Conservation (phyloP, 2,797 vertebrate species). For the Myotis vivesi region DNA sequence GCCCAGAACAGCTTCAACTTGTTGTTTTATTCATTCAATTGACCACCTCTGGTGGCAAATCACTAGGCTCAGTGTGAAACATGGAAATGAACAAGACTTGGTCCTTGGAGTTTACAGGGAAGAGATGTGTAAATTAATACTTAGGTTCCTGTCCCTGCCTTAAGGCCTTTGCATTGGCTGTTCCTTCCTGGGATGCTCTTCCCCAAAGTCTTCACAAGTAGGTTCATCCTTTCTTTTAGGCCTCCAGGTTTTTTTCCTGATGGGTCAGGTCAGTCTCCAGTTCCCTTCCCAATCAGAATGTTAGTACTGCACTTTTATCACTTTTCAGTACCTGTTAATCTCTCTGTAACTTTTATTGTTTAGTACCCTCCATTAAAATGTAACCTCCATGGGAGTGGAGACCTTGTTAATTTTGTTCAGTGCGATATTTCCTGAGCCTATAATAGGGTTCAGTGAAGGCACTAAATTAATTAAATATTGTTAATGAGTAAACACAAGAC, state of each 20-base stretch:
- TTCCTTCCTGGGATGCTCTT: neutral
- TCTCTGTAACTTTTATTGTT: neutral
- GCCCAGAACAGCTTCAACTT: neutral
- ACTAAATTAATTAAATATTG: neutral
- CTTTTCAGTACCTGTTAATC: neutral
- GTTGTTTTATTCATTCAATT: neutral
- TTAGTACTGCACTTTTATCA: neutral
- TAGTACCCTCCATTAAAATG: neutral
- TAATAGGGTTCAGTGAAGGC: neutral
- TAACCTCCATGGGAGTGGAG: neutral
- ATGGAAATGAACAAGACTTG: neutral
- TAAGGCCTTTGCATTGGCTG: neutral
- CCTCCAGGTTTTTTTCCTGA: neutral
- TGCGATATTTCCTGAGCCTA: neutral
- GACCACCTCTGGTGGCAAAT: neutral
- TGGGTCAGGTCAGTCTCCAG: neutral
- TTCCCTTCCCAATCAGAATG: neutral
- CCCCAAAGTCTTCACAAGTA: neutral
- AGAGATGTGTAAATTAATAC: neutral
- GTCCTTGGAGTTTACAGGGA: neutral
- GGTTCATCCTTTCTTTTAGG: neutral
- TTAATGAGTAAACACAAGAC: neutral
- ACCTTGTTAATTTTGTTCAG: neutral
- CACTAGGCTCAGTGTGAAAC: neutral
- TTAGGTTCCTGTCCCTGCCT: neutral